Conservation (phyloP, 1,140 invertebrate genomes). For the Drusus annulatus region DNA sequence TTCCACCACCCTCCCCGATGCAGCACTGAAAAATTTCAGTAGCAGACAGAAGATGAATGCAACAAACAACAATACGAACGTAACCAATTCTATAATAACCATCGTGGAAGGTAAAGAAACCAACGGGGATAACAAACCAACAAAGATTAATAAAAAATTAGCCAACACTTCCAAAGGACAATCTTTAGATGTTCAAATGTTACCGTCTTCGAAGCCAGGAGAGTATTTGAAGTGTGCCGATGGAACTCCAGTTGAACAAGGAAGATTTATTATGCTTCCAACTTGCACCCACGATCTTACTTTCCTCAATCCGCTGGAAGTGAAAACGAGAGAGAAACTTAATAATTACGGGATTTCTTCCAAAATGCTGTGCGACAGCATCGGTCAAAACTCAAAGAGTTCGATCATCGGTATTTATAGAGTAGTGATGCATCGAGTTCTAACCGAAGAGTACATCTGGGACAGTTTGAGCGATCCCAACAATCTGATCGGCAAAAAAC, state of each 20-base stretch:
- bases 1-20: slow-evolving; percentile 53
- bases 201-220: slow-evolving; percentile 61
- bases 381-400: slow-evolving; percentile 65
- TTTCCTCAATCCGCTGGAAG: slow-evolving; percentile 63
- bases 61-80: slow-evolving; percentile 45
- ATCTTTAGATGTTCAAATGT: slow-evolving; percentile 60
- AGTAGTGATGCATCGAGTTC: slow-evolving; percentile 68
- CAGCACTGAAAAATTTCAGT: slow-evolving; percentile 48
- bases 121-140: slow-evolving; percentile 44
- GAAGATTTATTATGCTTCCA: slow-evolving; percentile 67
- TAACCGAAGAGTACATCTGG: slow-evolving; percentile 57
- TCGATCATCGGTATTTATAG: slow-evolving; percentile 69
- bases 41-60: slow-evolving; percentile 48
- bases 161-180: slow-evolving; percentile 61
- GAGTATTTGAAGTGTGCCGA: slow-evolving; percentile 55
- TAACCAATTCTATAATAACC: slow-evolving; percentile 45
- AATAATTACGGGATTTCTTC: slow-evolving; percentile 64
- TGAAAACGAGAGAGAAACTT: slow-evolving; percentile 65
- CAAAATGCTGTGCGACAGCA: slow-evolving; percentile 64
- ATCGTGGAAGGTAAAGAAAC: slow-evolving; percentile 50
- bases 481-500: slow-evolving; percentile 46
- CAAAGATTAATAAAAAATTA: slow-evolving; percentile 47
- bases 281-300: slow-evolving; percentile 65
- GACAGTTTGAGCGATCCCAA: slow-evolving; percentile 57
- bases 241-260: slow-evolving; percentile 63